These are phyloP conservation scores for Saccostrea glomerata DNA, from an alignment of 1,140 invertebrate genomes.

Conservation along the genomic window DNA sequence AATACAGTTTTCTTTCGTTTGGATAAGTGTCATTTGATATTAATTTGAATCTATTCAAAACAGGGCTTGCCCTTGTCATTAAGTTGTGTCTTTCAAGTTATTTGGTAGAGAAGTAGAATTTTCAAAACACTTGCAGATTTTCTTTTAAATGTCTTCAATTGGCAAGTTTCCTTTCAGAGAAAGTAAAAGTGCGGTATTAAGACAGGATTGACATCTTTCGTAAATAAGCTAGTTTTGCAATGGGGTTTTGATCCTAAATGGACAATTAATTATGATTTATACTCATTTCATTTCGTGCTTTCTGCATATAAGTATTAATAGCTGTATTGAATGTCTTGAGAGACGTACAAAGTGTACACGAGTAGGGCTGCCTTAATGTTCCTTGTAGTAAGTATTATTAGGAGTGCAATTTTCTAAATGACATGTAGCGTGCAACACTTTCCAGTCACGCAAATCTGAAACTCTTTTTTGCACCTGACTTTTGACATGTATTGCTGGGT, in stretches of 20 bases:
- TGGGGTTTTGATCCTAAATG: not conserved
- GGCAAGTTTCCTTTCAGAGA: not conserved
- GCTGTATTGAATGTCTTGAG: not conserved
- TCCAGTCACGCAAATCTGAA: constrained; percentile 20
- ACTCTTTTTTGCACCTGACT: constrained; percentile 7
- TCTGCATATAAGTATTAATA: not conserved
- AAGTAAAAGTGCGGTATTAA: not conserved
- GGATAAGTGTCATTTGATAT: not conserved
- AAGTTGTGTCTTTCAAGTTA: not conserved
- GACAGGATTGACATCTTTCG: not conserved
- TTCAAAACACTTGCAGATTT: constrained; percentile 13
- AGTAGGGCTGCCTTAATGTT: not conserved
- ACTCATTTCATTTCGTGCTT: not conserved
- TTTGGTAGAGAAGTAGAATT: not conserved
- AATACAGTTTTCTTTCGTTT: constrained; percentile 7
- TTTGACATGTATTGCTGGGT: not conserved
- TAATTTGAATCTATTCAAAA: not conserved
- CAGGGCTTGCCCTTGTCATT: not conserved
- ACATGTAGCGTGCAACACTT: not conserved
- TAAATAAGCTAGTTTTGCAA: not conserved
- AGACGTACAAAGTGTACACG: constrained; percentile 6
- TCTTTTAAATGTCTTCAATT: not conserved
- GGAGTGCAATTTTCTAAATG: constrained; percentile 14
- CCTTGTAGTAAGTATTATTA: not conserved
- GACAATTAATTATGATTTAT: constrained; percentile 22